Evolutionary conservation across 2,797 vertebrate genomes (phyloP).

Genomic region (Petrocephalus sullivani): DNA sequence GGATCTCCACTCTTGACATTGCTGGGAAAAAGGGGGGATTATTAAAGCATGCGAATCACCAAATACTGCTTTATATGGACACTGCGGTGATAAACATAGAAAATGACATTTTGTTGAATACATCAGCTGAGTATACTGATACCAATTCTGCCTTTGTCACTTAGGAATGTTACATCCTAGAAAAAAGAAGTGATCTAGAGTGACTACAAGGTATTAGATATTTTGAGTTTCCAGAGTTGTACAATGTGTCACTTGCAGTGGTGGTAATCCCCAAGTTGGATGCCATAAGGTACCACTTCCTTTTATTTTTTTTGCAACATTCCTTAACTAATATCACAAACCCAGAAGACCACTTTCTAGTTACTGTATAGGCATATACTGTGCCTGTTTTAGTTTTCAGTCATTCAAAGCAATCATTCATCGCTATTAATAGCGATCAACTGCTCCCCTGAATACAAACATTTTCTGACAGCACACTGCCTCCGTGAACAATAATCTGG

Average conservation of each 20-base stretch:
- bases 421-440: not conserved
- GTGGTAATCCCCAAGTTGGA: slow-evolving; percentile 4
- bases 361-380: not conserved
- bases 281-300: not conserved
- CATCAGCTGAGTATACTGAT: slow-evolving; percentile 13
- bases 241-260: slow-evolving; percentile 5
- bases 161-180: slow-evolving; percentile 13
- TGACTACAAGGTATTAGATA: not conserved
- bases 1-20: slow-evolving; percentile 46
- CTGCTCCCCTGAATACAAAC: not conserved
- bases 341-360: not conserved
- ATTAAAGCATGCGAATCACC: slow-evolving; percentile 8
- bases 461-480: slow-evolving; percentile 11
- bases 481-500: not conserved
- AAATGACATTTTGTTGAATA: slow-evolving; percentile 5
- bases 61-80: not conserved
- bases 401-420: slow-evolving; percentile 6
- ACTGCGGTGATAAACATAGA: slow-evolving; percentile 6
- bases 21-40: slow-evolving; percentile 25
- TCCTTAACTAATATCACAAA: not conserved
- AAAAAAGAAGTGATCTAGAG: slow-evolving; percentile 7
- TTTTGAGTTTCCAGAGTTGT: slow-evolving; percentile 13
- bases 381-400: not conserved
- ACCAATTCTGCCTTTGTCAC: slow-evolving; percentile 9
- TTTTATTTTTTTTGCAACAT: not conserved